Conservation (phyloP, 2,797 vertebrate genomes). For the Lepus oiostolus region DNA sequence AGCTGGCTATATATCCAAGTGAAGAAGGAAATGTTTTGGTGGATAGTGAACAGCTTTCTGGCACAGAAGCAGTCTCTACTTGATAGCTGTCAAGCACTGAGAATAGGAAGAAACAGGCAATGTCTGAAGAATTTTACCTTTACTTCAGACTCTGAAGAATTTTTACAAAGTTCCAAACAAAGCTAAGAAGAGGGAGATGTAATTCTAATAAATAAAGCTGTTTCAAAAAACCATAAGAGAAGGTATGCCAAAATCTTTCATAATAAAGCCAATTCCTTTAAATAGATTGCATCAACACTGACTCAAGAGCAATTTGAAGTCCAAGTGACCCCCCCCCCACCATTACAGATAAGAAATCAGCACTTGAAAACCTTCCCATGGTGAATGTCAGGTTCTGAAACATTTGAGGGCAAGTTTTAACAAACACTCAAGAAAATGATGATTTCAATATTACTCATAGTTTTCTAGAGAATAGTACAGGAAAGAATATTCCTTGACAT, state of each 20-base stretch:
- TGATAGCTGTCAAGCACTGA: not conserved
- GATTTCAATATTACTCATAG: slow-evolving; percentile 60
- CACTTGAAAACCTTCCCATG: slow-evolving; percentile 20
- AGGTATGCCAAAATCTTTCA: not conserved
- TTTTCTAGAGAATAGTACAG: slow-evolving; percentile 60
- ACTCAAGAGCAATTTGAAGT: slow-evolving; percentile 42
- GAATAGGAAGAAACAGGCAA: not conserved
- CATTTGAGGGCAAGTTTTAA: slow-evolving; percentile 60
- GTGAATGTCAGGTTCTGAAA: slow-evolving; percentile 49
- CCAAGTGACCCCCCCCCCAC: not conserved
- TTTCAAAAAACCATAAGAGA: slow-evolving; percentile 16
- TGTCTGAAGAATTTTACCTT: slow-evolving; percentile 23
- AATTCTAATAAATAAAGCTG: not conserved
- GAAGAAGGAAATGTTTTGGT: not conserved
- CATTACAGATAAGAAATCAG: slow-evolving; percentile 46
- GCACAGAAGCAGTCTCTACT: not conserved
- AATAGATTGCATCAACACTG: not conserved
- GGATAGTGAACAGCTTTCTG: not conserved
- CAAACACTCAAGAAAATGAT: slow-evolving; percentile 29
- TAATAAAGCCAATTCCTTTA: slow-evolving; percentile 6
- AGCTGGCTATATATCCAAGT: not conserved
- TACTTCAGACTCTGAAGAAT: not conserved
- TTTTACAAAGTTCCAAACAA: not conserved
- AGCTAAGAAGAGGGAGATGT: not conserved
- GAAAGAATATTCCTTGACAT: slow-evolving; percentile 16